A percentile compares a stretch with the other conserved stretches of the same genome.
These are phyloP conservation scores for Cyrtonyx montezumae DNA, from an alignment of 2,113 vertebrate genomes.

Conservation along the genomic window DNA sequence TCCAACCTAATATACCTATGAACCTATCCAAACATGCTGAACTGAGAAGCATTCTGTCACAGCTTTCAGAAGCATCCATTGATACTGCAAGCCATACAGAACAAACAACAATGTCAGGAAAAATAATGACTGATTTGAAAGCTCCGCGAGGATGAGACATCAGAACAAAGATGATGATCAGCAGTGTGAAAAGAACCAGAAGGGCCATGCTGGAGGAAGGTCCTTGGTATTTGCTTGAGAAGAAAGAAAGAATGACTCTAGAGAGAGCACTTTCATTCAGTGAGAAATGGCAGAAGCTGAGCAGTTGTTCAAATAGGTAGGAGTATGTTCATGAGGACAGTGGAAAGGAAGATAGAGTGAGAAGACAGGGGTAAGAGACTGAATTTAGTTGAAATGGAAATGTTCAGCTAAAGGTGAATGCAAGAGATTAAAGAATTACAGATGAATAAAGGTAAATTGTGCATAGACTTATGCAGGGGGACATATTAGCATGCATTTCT, in stretches of 20 bases:
- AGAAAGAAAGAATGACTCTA: background rate
- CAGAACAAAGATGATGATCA: background rate
- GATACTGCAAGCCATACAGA: rapidly evolving
- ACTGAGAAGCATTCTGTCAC: background rate
- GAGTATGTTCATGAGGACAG: background rate
- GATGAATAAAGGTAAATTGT: background rate
- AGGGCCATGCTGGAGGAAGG: background rate
- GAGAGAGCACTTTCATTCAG: background rate
- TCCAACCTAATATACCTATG: no score
- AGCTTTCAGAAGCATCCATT: background rate
- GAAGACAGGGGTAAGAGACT: background rate
- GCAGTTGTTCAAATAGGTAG: background rate
- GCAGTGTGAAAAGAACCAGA: background rate
- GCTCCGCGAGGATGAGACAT: background rate
- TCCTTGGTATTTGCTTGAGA: background rate
- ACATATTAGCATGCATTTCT: background rate
- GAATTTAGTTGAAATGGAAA: background rate
- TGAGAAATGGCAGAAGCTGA: background rate
- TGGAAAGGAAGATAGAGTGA: rapidly evolving
- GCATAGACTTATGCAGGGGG: background rate
- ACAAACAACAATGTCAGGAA: background rate
- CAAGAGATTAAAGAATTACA: background rate
- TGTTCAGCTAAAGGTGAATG: background rate
- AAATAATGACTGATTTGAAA: background rate
- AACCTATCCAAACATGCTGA: background rate